Percentiles rank a stretch among this genome's conserved stretches.
These are phyloP conservation scores for Eupithecia dodoneata DNA, from an alignment of 2,888 invertebrate species.

Conservation along the genomic window DNA sequence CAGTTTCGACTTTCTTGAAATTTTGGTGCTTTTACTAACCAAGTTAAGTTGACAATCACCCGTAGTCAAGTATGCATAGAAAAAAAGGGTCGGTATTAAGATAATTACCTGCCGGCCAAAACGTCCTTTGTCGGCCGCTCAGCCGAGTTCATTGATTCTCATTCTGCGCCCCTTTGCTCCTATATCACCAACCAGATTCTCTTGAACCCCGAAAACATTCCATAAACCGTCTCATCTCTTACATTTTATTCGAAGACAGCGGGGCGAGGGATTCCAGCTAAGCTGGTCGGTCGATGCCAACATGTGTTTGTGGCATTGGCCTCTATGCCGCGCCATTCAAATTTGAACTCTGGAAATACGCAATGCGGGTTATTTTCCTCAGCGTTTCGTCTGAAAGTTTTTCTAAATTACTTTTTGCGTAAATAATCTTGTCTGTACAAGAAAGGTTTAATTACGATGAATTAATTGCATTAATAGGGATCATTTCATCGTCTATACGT, in stretches of 20 bases:
- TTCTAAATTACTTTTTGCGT: constrained; percentile 59
- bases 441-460: constrained; percentile 44
- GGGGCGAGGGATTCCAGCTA: constrained; percentile 58
- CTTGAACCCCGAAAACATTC: constrained; percentile 52
- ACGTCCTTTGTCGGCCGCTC: constrained; percentile 81
- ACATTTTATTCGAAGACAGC: constrained; percentile 34
- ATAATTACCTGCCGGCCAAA: constrained; percentile 80
- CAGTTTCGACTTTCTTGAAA: background rate
- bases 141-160: constrained; percentile 82
- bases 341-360: constrained; percentile 54
- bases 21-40: constrained; percentile 8
- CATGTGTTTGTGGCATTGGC: constrained; percentile 81
- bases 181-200: constrained; percentile 59
- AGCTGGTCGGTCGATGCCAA: constrained; percentile 63
- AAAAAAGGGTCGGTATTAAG: constrained; percentile 74
- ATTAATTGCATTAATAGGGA: constrained; percentile 33
- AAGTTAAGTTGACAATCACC: constrained; percentile 37
- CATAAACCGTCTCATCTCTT: constrained; percentile 36
- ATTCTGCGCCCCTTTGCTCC: constrained; percentile 76
- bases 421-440: constrained; percentile 46
- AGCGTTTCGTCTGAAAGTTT: constrained; percentile 49
- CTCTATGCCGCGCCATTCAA: constrained; percentile 57
- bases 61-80: constrained; percentile 55
- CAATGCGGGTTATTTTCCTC: constrained; percentile 43
- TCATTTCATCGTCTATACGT: constrained; percentile 19